phyloP scores from a whole-genome alignment of 1,140 invertebrate genomes.

The Hyles vespertilio region DNA sequence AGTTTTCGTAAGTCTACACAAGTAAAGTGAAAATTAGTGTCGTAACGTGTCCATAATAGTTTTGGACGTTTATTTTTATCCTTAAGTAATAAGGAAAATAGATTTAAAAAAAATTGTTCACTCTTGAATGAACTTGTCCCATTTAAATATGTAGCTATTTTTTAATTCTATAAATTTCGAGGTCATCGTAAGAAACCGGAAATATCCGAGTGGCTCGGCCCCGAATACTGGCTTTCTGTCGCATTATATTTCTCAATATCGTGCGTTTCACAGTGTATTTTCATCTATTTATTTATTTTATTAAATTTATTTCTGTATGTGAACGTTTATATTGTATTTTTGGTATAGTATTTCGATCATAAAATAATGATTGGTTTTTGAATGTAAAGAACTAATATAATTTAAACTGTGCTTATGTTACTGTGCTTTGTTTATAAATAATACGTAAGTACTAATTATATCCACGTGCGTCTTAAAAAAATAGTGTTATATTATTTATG shows the following conservation, averaged over 20 bases:
- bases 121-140: conserved; percentile 49
- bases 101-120: conserved; percentile 28
- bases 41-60: conserved; percentile 13
- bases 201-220: conserved; percentile 33
- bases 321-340: too few species aligned
- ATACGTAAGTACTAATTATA: too few species aligned
- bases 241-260: conserved; percentile 10
- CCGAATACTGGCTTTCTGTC: conserved; percentile 38
- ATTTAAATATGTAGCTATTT: conserved; percentile 67
- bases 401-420: too few species aligned
- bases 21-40: conserved; percentile 27
- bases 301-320: not conserved
- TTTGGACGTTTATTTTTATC: too few species aligned
- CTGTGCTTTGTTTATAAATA: too few species aligned
- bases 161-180: conserved; percentile 47
- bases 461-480: too few species aligned
- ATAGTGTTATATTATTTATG: too few species aligned
- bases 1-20: conserved; percentile 44
- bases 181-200: conserved; percentile 57
- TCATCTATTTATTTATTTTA: not conserved
- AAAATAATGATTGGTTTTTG: too few species aligned
- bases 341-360: too few species aligned
- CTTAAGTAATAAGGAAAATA: not conserved
- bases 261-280: not conserved
- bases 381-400: too few species aligned